These are phyloP conservation scores for Cosmorhoe ocellata DNA, from an alignment of 2,888 invertebrate genomes.

Conservation along the genomic window DNA sequence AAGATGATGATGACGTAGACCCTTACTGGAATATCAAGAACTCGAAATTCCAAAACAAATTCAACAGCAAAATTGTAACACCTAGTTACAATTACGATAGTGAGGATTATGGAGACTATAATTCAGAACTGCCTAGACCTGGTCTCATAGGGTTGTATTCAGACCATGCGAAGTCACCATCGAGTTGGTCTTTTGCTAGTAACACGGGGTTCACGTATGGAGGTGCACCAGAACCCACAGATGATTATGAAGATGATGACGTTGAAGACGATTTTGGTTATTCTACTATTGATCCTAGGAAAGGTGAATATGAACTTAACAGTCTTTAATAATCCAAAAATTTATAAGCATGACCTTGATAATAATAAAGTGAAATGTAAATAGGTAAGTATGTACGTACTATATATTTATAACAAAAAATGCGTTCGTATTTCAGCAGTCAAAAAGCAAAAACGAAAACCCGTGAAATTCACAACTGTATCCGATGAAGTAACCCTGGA, in stretches of 20 bases:
- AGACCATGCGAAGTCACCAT: conserved; percentile 48
- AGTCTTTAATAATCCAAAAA: no score
- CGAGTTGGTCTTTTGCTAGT: conserved; percentile 48
- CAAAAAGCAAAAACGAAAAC: conserved; percentile 36
- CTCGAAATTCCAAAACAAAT: conserved; percentile 42
- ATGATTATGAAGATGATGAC: conserved; percentile 48
- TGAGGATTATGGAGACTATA: conserved; percentile 56
- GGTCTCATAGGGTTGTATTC: conserved; percentile 69
- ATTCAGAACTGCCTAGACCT: conserved; percentile 65
- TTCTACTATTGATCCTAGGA: conserved; percentile 65
- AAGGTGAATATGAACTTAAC: neutral
- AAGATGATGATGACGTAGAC: conserved; percentile 58
- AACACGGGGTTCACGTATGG: conserved; percentile 41
- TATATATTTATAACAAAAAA: no score
- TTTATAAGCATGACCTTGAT: no score
- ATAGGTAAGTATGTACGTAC: no score
- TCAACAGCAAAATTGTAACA: conserved; percentile 27
- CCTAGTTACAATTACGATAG: conserved; percentile 41
- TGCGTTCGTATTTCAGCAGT: conserved; percentile 8
- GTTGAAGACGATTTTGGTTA: conserved; percentile 57
- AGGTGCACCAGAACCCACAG: conserved; percentile 19
- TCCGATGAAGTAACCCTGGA: conserved; percentile 44
- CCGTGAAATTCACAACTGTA: conserved; percentile 46
- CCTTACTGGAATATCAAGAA: conserved; percentile 74
- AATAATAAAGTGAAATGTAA: no score